Percentiles rank a stretch among this genome's conserved stretches.
Evolutionary conservation across 2,797 vertebrate species (phyloP).

Genomic region (Acanthornis magna): DNA sequence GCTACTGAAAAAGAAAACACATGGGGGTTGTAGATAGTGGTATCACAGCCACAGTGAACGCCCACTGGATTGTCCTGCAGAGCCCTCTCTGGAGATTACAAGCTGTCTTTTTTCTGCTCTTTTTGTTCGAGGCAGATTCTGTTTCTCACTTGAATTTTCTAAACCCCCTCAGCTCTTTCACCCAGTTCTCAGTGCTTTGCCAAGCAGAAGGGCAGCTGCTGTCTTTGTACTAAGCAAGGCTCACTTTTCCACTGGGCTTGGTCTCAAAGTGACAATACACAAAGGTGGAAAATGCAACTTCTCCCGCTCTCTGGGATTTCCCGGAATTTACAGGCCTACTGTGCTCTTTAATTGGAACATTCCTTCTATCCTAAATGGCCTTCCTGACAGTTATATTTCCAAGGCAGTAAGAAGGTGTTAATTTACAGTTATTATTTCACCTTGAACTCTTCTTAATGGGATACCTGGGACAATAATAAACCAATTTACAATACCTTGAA

Average conservation of each 20-base stretch:
- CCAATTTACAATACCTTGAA: not conserved
- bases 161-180: not conserved
- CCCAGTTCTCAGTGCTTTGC: not conserved
- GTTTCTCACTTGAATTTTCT: not conserved
- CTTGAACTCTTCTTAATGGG: not conserved
- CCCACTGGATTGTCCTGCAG: constrained; percentile 1
- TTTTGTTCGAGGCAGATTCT: constrained; percentile 21
- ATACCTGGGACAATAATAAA: not conserved
- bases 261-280: not conserved
- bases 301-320: not conserved
- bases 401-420: not conserved
- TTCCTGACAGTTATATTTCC: not conserved
- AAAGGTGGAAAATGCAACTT: not conserved
- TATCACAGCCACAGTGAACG: constrained; percentile 1
- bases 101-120: not conserved
- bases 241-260: not conserved
- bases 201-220: constrained; percentile 6
- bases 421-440: not conserved
- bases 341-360: constrained; percentile 3
- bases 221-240: not conserved
- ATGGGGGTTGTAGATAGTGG: not conserved
- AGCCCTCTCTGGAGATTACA: not conserved
- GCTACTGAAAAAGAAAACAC: constrained; percentile 3
- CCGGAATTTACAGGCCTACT: not conserved
- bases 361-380: not conserved